Conservation (phyloP, 2,888 invertebrate genomes). For the Tetheella fluctuosa region DNA sequence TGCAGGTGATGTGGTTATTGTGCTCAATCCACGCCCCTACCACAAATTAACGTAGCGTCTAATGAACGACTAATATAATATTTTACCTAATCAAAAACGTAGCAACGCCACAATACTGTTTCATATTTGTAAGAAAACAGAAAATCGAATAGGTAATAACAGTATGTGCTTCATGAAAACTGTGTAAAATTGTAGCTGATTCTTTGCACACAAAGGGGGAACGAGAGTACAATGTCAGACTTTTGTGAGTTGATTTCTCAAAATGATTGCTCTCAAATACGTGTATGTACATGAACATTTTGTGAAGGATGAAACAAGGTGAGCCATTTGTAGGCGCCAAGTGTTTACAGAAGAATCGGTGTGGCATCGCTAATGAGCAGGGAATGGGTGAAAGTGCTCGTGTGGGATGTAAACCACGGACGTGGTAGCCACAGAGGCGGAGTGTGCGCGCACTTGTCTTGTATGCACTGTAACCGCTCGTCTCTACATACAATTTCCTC, state of each 20-base stretch:
- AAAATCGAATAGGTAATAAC: not conserved
- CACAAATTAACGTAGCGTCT: not conserved
- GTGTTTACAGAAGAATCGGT: constrained; percentile 72
- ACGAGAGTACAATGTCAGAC: not conserved
- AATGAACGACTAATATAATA: not conserved
- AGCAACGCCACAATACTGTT: too few relatives aligned
- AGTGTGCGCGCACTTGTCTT: constrained; percentile 36
- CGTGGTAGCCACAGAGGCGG: constrained; percentile 42
- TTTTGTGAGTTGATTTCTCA: constrained; percentile 29
- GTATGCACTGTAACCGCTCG: constrained; percentile 7
- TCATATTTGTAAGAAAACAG: not conserved
- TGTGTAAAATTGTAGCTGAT: not conserved
- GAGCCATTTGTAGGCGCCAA: constrained; percentile 69
- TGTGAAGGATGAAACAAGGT: constrained; percentile 53
- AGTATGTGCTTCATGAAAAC: not conserved
- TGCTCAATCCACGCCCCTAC: not conserved
- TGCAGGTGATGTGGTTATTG: not conserved
- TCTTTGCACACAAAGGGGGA: constrained; percentile 6
- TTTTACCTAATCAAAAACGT: not conserved
- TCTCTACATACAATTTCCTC: constrained; percentile 6
- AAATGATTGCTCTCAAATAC: constrained; percentile 44
- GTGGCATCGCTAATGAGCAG: constrained; percentile 74
- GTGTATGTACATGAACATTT: constrained; percentile 41
- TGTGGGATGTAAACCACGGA: constrained; percentile 53
- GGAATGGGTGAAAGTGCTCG: constrained; percentile 67